These are phyloP conservation scores for Lepidotrigona ventralis DNA, from an alignment of 1,140 invertebrate genomes.

Conservation along the genomic window DNA sequence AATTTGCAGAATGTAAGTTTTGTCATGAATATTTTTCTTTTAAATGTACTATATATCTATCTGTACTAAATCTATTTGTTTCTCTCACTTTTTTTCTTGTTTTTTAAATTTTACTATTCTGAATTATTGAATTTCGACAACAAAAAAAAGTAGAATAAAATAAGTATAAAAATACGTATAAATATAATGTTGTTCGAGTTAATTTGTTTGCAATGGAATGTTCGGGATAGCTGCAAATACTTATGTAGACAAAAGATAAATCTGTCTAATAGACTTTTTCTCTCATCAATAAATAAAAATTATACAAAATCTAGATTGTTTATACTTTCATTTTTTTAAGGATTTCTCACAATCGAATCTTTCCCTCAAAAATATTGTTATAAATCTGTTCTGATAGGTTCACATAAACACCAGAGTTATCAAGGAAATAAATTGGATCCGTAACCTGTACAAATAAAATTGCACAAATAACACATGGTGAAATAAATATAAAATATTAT, in stretches of 20 bases:
- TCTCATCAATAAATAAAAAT: conserved; percentile 39
- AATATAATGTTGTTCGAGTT: not conserved
- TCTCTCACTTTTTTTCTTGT: not conserved
- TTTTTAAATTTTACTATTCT: not conserved
- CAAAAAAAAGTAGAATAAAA: not conserved
- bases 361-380: conserved; percentile 83
- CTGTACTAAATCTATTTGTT: not conserved
- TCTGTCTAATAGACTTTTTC: not conserved
- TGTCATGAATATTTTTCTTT: not conserved
- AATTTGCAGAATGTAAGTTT: not conserved
- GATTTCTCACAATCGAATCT: conserved; percentile 79
- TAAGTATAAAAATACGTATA: conserved; percentile 30
- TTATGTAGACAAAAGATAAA: not conserved
- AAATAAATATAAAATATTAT: not conserved
- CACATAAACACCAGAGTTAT: conserved; percentile 84
- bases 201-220: not conserved
- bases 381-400: conserved; percentile 85
- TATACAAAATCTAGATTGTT: conserved; percentile 24
- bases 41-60: not conserved
- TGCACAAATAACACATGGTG: too few relatives aligned
- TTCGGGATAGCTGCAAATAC: not conserved
- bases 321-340: not conserved
- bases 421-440: conserved; percentile 89
- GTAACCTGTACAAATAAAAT: conserved; percentile 75
- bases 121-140: not conserved